Evolutionary conservation across 1,140 invertebrate species (phyloP).

Genomic region (Pissodes strobi): DNA sequence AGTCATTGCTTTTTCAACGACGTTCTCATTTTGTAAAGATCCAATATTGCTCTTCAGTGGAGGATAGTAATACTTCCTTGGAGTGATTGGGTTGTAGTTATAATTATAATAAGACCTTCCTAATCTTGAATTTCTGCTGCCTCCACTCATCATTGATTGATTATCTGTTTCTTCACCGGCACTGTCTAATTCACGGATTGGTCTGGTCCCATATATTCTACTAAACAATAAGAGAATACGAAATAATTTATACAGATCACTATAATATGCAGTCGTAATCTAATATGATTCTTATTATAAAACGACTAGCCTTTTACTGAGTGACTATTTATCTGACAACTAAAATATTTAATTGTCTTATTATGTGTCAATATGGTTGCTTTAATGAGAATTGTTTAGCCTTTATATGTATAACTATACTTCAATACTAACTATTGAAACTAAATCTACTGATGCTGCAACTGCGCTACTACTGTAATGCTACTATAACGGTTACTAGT

Average conservation of each 20-base stretch:
- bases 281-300: too few species aligned
- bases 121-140: constrained; percentile 45
- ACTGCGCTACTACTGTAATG: too few species aligned
- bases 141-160: constrained; percentile 54
- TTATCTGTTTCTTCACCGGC: constrained; percentile 62
- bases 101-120: constrained; percentile 40
- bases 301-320: too few species aligned
- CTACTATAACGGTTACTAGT: neutral
- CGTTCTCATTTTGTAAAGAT: constrained; percentile 11
- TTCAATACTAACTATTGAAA: too few species aligned
- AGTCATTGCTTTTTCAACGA: constrained; percentile 26
- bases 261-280: too few species aligned
- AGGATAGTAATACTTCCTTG: constrained; percentile 54
- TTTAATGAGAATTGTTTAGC: too few species aligned
- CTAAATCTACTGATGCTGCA: too few species aligned
- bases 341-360: too few species aligned
- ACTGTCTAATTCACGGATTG: constrained; percentile 54
- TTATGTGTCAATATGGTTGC: too few species aligned
- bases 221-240: neutral
- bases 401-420: too few species aligned
- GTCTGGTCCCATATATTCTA: constrained; percentile 40
- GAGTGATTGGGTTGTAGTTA: constrained; percentile 47
- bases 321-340: too few species aligned
- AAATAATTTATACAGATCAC: too few species aligned
- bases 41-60: constrained; percentile 31